These are phyloP conservation scores for Riptortus pedestris DNA, from an alignment of 1,140 invertebrate genomes.

Conservation along the genomic window DNA sequence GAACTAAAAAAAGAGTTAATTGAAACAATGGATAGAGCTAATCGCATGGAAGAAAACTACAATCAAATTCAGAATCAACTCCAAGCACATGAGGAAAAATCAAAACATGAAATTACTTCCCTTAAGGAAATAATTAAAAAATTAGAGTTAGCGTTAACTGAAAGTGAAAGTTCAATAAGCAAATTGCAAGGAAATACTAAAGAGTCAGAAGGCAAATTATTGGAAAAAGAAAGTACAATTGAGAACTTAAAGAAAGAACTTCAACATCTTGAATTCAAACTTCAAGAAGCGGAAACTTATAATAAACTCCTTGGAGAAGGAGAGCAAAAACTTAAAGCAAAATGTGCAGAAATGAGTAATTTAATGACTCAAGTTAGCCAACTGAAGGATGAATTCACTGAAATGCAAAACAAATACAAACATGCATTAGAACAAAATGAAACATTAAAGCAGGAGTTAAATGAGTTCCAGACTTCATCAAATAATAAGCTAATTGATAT, in stretches of 20 bases:
- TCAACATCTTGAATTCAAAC: conserved; percentile 27
- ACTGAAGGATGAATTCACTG: conserved; percentile 10
- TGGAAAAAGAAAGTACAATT: conserved; percentile 29
- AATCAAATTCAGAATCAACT: conserved; percentile 38
- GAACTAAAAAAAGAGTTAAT: conserved; percentile 22
- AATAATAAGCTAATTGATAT: conserved; percentile 38
- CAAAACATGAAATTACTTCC: conserved; percentile 35
- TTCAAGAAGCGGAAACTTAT: conserved; percentile 5
- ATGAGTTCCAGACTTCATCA: conserved; percentile 6
- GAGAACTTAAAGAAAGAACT: conserved; percentile 33
- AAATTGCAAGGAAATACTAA: conserved; percentile 27
- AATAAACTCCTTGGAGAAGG: conserved; percentile 29
- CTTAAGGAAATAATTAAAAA: conserved; percentile 17
- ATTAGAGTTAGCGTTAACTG: conserved; percentile 23
- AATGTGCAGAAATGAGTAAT: conserved; percentile 38
- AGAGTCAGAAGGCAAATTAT: conserved; percentile 27
- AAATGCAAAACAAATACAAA: conserved; percentile 10
- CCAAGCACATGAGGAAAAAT: conserved; percentile 37
- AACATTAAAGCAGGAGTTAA: conserved; percentile 4
- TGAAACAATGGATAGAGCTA: conserved; percentile 18
- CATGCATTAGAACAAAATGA: conserved; percentile 11
- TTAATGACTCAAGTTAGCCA: conserved; percentile 33
- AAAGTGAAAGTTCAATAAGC: conserved; percentile 37
- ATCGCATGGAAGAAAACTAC: conserved; percentile 18
- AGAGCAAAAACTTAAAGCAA: conserved; percentile 39